Conservation (phyloP, 2,888 invertebrate species). For the Microctonus hyperodae region DNA sequence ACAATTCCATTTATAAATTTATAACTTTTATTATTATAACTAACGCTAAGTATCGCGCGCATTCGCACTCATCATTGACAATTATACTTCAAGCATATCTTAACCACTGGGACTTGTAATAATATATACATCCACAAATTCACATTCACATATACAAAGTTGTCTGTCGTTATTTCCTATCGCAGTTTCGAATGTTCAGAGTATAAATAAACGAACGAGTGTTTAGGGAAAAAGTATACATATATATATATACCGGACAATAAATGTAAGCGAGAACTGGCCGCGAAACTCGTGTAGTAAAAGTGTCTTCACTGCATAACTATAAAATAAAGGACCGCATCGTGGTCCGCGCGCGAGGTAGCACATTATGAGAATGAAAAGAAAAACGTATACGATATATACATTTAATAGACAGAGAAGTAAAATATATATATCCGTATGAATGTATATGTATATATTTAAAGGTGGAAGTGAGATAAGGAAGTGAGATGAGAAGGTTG, state of each 20-base stretch:
- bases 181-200: conserved; percentile 1
- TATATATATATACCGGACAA: conserved; percentile 43
- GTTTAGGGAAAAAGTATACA: conserved; percentile 42
- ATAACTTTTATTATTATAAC: background rate
- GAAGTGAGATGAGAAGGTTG: conserved; percentile 25
- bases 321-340: conserved; percentile 55
- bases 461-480: conserved; percentile 12
- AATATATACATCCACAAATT: too few species aligned
- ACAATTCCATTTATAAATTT: background rate
- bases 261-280: conserved; percentile 50
- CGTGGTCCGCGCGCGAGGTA: conserved; percentile 22
- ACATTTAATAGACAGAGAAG: background rate
- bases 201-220: conserved; percentile 49
- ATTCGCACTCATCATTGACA: conserved; percentile 5
- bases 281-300: conserved; percentile 50
- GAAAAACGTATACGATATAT: background rate
- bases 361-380: background rate
- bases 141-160: background rate
- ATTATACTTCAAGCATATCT: background rate
- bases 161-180: background rate
- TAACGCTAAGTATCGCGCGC: background rate
- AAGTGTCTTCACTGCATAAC: conserved; percentile 58
- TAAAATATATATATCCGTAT: conserved; percentile 41
- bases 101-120: background rate
- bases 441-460: background rate